Base-by-base conservation (phyloP, 2,797 vertebrate species). In the Tokudaia tokunoshimensis region DNA sequence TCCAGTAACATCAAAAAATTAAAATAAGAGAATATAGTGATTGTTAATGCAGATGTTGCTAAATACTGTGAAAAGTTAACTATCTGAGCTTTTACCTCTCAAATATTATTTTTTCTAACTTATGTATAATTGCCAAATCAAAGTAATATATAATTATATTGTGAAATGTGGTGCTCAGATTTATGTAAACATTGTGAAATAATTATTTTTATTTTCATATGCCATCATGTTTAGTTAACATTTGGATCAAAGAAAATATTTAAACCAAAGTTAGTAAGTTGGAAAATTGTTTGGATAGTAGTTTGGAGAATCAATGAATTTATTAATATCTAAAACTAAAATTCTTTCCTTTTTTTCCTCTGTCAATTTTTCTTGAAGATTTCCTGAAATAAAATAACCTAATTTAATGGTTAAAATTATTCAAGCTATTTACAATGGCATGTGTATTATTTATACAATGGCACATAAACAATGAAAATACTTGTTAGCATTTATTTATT, bases 241-340 rank as follows among this genome's bases (percentile, higher is more conserved):
- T 61, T 57, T 72, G 15, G 17, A n/a, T 11, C 2, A 4, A 44
- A 26, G 7, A 85, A 59, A 67, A 19, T 12, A 84, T 50, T n/a
- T 17, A 79, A 86, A 11, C 3, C 8, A 61, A 89, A n/a, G 24
- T 11, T 89, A 75, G 96, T 76, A 55, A 50, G 70, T 59, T 95
- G 34, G 82, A 92, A 2, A 88, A 20, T 15, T 63, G 74, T 89
- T 91, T 87, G 50, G 70, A 8, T 78, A 94, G 61, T 52, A 11
- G 0, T 34, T 88, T 76, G 17, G 9, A 92, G 79, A 88, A 92
- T 76, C 41, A 96, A 79, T 74, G 17, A 26, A 74, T 19, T 81
- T 52, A 37, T 34, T 88, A 90, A 41, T 79, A 87, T 37, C 19
- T 24, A 65, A 91, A 95, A n/a, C 41, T 80, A 72, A 65, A 83